Evolutionary conservation across 2,888 invertebrate species (phyloP).

Genomic region (Hydraecia micacea): DNA sequence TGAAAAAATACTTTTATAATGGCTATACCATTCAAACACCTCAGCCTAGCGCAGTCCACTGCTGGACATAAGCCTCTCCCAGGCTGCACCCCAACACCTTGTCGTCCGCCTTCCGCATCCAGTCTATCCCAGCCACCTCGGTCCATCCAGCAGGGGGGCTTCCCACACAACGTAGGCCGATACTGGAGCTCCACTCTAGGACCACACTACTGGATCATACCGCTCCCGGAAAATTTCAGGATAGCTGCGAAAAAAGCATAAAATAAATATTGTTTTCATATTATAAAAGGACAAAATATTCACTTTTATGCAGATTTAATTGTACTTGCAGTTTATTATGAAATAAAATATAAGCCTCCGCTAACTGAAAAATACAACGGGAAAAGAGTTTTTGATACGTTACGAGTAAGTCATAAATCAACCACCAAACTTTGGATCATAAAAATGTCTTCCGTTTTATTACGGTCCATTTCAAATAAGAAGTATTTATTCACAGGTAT

Average conservation of each 20-base stretch:
- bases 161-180: not conserved
- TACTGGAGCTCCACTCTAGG: not conserved
- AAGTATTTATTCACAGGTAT: not conserved
- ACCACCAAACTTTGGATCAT: not conserved
- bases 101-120: not conserved
- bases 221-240: not conserved
- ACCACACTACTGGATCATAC: not conserved
- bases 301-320: not conserved
- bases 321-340: not conserved
- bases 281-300: not conserved
- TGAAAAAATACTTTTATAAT: not conserved
- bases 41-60: no score
- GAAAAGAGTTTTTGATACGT: not conserved
- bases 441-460: conserved; percentile 8
- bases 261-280: not conserved
- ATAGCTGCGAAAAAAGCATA: not conserved
- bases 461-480: conserved; percentile 1
- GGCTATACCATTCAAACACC: no score
- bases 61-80: not conserved
- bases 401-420: not conserved
- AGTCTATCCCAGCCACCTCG: not conserved
- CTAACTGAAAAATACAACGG: not conserved
- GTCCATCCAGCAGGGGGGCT: not conserved
- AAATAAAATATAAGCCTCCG: not conserved
- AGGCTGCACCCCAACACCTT: not conserved